Conservation (phyloP, 1,140 invertebrate genomes). For the Drosophila dunni region DNA sequence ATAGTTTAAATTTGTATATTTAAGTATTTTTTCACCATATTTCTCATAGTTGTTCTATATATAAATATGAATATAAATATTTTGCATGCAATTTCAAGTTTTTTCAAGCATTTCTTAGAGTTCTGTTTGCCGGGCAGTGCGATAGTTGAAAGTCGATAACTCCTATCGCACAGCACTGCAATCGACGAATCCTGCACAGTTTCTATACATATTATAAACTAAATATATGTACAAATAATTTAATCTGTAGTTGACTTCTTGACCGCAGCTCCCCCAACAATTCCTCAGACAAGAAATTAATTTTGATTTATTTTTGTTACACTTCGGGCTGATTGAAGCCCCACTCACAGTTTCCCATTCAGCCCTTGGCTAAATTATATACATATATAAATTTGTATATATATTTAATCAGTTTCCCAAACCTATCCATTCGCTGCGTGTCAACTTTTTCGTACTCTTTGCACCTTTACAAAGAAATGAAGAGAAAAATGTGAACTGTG, state of each 20-base stretch:
- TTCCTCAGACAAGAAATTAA: not conserved
- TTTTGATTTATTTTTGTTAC: not conserved
- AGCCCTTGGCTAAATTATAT: not conserved
- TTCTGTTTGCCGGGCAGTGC: constrained; percentile 10
- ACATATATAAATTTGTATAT: no score
- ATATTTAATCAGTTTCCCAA: constrained; percentile 4
- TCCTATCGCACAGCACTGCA: constrained; percentile 43
- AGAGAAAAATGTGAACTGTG: constrained; percentile 19
- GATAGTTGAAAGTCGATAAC: constrained; percentile 21
- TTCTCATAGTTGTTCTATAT: constrained; percentile 29
- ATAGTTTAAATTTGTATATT: constrained; percentile 15
- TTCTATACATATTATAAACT: not conserved
- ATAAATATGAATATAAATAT: constrained; percentile 5
- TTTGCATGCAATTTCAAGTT: constrained; percentile 23
- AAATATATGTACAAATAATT: not conserved
- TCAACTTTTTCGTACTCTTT: constrained; percentile 45
- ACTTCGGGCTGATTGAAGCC: not conserved
- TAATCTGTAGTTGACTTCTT: constrained; percentile 35
- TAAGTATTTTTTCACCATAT: constrained; percentile 32
- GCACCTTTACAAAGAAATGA: constrained; percentile 46
- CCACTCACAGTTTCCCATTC: not conserved
- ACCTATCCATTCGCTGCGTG: constrained; percentile 42
- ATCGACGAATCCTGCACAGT: constrained; percentile 44
- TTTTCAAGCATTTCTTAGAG: constrained; percentile 16
- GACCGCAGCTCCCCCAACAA: constrained; percentile 28